Conservation (phyloP, 2,888 invertebrate genomes). For the Spodoptera exigua region DNA sequence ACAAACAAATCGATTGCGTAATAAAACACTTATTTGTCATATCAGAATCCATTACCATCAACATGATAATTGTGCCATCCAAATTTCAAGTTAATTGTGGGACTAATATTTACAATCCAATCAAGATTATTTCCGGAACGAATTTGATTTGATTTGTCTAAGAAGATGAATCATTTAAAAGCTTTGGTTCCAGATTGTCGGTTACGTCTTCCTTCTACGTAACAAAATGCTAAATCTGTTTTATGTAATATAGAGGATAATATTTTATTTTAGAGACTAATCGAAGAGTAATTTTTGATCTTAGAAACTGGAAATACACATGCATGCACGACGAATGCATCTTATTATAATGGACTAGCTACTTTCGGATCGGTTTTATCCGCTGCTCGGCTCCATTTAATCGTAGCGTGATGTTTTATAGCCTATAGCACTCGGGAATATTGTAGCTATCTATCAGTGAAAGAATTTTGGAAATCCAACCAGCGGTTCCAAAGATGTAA, state of each 20-base stretch:
- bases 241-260: slow-evolving; percentile 26
- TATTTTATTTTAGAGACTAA: background rate
- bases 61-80: slow-evolving; percentile 40
- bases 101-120: slow-evolving; percentile 50
- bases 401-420: too few species aligned
- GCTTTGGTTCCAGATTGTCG: slow-evolving; percentile 21
- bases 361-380: too few species aligned
- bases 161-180: slow-evolving; percentile 45
- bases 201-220: slow-evolving; percentile 33
- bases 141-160: slow-evolving; percentile 44
- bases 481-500: too few species aligned
- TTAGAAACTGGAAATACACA: background rate
- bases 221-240: slow-evolving; percentile 31
- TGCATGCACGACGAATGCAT: too few species aligned
- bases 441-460: too few species aligned
- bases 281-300: slow-evolving; percentile 13
- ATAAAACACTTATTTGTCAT: slow-evolving; percentile 39
- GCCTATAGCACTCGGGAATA: too few species aligned
- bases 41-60: slow-evolving; percentile 46
- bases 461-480: too few species aligned
- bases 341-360: too few species aligned
- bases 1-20: slow-evolving; percentile 29
- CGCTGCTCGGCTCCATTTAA: too few species aligned
- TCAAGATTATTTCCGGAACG: slow-evolving; percentile 44
- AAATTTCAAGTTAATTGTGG: slow-evolving; percentile 37